phyloP scores from a whole-genome alignment of 2,113 vertebrate species.

The Xyrauchen texanus region DNA sequence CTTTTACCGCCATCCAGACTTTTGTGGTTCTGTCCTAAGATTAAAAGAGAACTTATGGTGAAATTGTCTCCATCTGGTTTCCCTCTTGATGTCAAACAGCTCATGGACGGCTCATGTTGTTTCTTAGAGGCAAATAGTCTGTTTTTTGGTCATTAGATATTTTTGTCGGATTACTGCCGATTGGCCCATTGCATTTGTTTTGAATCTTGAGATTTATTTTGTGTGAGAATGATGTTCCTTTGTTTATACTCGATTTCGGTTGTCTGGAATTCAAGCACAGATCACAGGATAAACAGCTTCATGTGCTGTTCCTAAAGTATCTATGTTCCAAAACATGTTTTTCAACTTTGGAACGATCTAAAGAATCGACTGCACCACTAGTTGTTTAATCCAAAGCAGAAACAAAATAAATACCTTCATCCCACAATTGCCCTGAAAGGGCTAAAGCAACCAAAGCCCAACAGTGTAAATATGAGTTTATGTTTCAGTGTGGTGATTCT shows the following conservation, averaged over 20 bases:
- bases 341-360: not conserved
- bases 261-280: not conserved
- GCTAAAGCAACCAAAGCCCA: not conserved
- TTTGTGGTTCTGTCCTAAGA: slow-evolving; percentile 56
- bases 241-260: not conserved
- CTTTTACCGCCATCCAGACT: slow-evolving; percentile 54
- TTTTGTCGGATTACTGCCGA: not conserved
- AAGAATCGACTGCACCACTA: not conserved
- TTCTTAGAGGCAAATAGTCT: slow-evolving; percentile 24
- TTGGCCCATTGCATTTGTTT: not conserved
- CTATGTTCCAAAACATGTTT: not conserved
- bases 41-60: slow-evolving; percentile 56
- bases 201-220: not conserved
- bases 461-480: not conserved
- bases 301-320: not conserved
- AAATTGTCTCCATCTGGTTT: slow-evolving; percentile 64
- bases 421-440: not conserved
- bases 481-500: not conserved
- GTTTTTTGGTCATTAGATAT: not conserved
- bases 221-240: slow-evolving; percentile 19
- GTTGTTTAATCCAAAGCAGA: not conserved
- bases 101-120: slow-evolving; percentile 41
- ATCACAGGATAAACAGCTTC: not conserved
- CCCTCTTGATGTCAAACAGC: slow-evolving; percentile 49
- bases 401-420: not conserved